Base-by-base conservation (phyloP, 2,888 invertebrate genomes). In the Noctua pronuba region DNA sequence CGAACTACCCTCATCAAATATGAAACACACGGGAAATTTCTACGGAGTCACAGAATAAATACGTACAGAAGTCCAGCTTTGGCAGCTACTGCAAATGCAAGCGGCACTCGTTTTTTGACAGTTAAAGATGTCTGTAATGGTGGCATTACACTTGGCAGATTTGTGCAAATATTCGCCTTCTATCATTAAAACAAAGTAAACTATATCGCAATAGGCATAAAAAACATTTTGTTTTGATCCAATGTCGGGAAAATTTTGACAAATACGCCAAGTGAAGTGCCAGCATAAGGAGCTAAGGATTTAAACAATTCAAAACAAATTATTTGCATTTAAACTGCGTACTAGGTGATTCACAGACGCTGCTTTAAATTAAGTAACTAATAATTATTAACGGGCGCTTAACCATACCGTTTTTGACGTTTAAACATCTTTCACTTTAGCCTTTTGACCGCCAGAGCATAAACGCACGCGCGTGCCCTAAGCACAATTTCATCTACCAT, bases 1-100 rank as follows among this genome's bases (percentile, higher is more conserved):
- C 79, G 52, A 74, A 77, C 73, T 73, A 87, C 87, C 89, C 83
- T 89, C 88, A 89, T 88, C 89, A 88, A 88, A 88, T 86, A 88
- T 88, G 83, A 81, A 88, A 76, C 73, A 75, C 70, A 49, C 79
- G 80, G 83, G 85, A 80, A 86, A 84, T 64, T 79, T 81, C 79
- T 66, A 75, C 31, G 35, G 28, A 44, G 44, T 55, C 82, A 82
- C 24, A n/a, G 16, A 28, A 58, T 16, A 66, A 10, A 38, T 13
- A 3, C 6, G 0, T n/a, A 6, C 74, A 79, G 82, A 74, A 81
- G 71, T 13, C 18, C 46, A 73, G n/a, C 2, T 41, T 52, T 24
- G 10, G 46, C 18, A 44, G 5, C 10, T 28, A 67, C 28, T 13
- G 13, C 8, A 24, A 67, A 46, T 46, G 31, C 21, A 21, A 65